These are phyloP conservation scores for Anseranas semipalmata DNA, from an alignment of 2,113 vertebrate species.

Conservation along the genomic window DNA sequence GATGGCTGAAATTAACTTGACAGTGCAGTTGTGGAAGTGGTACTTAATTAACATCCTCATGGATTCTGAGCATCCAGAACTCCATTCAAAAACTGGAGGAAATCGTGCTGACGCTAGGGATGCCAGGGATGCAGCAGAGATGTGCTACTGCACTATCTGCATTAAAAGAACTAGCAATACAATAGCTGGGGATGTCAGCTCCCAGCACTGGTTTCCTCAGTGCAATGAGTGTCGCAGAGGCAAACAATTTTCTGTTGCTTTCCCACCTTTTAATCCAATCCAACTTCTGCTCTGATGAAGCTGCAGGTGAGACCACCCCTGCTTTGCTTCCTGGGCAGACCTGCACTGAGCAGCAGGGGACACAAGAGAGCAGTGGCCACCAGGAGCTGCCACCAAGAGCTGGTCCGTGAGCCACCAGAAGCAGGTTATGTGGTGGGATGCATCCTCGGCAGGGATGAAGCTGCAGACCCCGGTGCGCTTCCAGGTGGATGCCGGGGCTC, in stretches of 20 bases:
- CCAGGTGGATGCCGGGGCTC: not conserved
- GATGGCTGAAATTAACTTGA: not conserved
- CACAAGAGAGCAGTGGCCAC: not conserved
- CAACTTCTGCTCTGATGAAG: not conserved
- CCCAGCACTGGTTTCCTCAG: not conserved
- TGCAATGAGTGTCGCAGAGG: not conserved
- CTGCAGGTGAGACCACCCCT: not conserved
- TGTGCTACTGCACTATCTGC: not conserved
- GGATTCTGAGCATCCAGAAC: not conserved
- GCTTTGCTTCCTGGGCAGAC: not conserved
- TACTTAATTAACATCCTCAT: not conserved
- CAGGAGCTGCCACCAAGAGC: not conserved
- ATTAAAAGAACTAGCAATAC: not conserved
- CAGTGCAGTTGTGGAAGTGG: not conserved
- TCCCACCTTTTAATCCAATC: not conserved
- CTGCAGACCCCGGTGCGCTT: too few species aligned
- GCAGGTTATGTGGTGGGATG: accelerated
- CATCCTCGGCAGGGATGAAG: not conserved
- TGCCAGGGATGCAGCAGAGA: not conserved
- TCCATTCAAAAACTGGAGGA: not conserved
- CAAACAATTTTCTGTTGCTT: not conserved
- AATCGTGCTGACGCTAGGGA: not conserved
- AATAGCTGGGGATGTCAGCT: too few species aligned
- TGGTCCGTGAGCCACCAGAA: not conserved
- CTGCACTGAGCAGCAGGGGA: not conserved